Percentiles rank a stretch among this genome's conserved stretches.
Evolutionary conservation across 1,140 invertebrate genomes (phyloP).

Genomic region (Aphidius gifuensis): DNA sequence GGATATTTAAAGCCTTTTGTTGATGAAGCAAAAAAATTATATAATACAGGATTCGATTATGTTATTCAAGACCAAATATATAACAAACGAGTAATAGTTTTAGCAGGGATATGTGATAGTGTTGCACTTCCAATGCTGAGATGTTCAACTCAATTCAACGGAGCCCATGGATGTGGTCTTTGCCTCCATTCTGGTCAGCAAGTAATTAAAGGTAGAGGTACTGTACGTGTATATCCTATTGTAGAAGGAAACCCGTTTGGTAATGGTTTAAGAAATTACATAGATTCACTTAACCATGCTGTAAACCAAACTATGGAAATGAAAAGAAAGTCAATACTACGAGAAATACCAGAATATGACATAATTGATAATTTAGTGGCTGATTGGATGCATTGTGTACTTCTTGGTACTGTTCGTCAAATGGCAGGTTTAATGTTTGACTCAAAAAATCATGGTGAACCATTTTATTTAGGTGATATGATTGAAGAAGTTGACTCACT

Average conservation of each 20-base stretch:
- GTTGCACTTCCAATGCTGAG: constrained; percentile 21
- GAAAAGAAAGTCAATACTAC: constrained; percentile 15
- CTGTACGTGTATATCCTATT: constrained; percentile 16
- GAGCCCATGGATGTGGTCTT: constrained; percentile 26
- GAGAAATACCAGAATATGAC: constrained; percentile 22
- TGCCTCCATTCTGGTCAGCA: constrained; percentile 27
- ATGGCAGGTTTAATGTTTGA: constrained; percentile 31
- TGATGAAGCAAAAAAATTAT: constrained; percentile 19
- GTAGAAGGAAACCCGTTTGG: neutral
- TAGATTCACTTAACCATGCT: constrained; percentile 9
- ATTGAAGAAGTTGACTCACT: constrained; percentile 24
- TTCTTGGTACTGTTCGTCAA: constrained; percentile 26
- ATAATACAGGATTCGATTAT: constrained; percentile 28
- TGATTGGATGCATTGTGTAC: constrained; percentile 37
- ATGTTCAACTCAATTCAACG: constrained; percentile 26
- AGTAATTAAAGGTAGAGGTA: constrained; percentile 18
- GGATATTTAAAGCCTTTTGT: constrained; percentile 31
- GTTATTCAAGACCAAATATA: constrained; percentile 16
- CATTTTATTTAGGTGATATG: constrained; percentile 28
- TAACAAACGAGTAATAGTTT: constrained; percentile 23
- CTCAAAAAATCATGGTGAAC: constrained; percentile 17
- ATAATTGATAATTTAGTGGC: constrained; percentile 14
- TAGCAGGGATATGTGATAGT: constrained; percentile 28
- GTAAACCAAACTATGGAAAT: constrained; percentile 5
- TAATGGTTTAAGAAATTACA: constrained; percentile 11